phyloP scores from a whole-genome alignment of 2,113 vertebrate genomes.

The Polyodon spathula region DNA sequence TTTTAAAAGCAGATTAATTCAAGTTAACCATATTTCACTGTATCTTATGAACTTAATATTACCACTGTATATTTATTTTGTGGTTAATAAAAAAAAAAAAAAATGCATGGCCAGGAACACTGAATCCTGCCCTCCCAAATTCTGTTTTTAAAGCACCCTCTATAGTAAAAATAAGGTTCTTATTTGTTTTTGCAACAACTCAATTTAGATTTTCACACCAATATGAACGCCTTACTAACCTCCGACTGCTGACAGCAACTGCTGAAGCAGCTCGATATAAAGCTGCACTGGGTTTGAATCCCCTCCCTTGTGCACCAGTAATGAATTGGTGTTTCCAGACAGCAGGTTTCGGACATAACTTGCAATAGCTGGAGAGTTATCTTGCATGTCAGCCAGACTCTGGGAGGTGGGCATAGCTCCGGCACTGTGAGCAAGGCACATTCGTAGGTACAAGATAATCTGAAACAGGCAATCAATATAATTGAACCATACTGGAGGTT shows the following conservation, averaged over 20 bases:
- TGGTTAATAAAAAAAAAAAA: no score
- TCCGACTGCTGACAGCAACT: conserved; percentile 80
- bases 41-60: no score
- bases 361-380: conserved; percentile 85
- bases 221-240: conserved; percentile 47
- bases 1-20: no score
- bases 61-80: no score
- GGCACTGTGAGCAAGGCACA: conserved; percentile 89
- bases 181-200: no score
- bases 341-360: conserved; percentile 75
- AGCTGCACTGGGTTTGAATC: conserved; percentile 77
- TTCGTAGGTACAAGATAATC: conserved; percentile 90
- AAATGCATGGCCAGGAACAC: no score
- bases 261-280: conserved; percentile 87
- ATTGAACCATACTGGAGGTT: no score
- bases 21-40: no score
- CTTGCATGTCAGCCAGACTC: conserved; percentile 86
- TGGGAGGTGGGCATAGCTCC: conserved; percentile 74
- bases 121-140: no score
- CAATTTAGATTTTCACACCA: no score
- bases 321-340: conserved; percentile 51
- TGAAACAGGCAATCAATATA: conserved; percentile 26
- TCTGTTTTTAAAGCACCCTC: no score
- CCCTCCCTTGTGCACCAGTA: conserved; percentile 56
- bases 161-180: no score